Conservation (phyloP, 1,140 invertebrate genomes). For the Ptiloglossa arizonensis region DNA sequence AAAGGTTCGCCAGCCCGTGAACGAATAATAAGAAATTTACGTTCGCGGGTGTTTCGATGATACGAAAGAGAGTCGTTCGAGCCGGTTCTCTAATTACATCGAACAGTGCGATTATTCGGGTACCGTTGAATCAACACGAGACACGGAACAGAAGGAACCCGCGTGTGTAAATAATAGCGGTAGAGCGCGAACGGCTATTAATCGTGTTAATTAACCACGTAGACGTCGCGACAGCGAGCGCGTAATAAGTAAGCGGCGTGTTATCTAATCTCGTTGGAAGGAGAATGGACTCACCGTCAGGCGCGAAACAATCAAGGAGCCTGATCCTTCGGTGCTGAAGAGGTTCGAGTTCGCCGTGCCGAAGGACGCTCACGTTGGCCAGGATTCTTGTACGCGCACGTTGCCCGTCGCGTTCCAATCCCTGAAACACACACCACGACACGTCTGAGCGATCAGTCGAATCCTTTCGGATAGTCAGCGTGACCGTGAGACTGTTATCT, state of each 20-base stretch:
- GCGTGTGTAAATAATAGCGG: no score
- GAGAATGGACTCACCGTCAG: conserved; percentile 75
- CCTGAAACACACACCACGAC: conserved; percentile 77
- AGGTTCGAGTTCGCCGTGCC: conserved; percentile 74
- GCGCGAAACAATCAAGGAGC: conserved; percentile 76
- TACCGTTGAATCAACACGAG: no score
- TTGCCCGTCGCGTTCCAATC: conserved; percentile 81
- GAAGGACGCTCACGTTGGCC: conserved; percentile 80
- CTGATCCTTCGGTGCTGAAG: conserved; percentile 75
- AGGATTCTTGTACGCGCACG: conserved; percentile 81
- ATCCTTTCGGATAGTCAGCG: conserved; percentile 49
- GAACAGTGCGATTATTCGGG: no score
- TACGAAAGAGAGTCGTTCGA: no score
- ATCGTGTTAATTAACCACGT: background rate
- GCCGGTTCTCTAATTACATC: no score
- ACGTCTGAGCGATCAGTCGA: conserved; percentile 63
- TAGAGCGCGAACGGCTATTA: no score
- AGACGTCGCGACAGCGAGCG: background rate
- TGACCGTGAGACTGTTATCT: conserved; percentile 57
- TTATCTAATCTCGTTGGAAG: conserved; percentile 42
- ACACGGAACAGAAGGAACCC: no score
- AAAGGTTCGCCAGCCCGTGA: no score
- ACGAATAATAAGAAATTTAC: no score
- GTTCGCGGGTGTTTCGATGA: no score
- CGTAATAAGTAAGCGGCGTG: conserved; percentile 5